Evolutionary conservation across 2,888 invertebrate genomes (phyloP).

Genomic region (Muschampia plurimacula): DNA sequence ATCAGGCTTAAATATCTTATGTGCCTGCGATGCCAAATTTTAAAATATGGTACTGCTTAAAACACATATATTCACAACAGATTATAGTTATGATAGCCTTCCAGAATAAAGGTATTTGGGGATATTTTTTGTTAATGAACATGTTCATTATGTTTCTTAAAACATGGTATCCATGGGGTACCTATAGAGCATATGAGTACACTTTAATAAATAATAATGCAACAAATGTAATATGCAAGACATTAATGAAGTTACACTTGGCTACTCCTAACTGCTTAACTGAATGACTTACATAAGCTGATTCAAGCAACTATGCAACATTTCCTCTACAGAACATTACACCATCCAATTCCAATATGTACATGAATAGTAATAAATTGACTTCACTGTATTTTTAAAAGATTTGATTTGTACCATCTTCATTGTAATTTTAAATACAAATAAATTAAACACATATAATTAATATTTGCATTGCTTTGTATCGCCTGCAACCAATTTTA

Average conservation of each 20-base stretch:
- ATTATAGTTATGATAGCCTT: no score
- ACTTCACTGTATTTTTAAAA: neutral
- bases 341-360: neutral
- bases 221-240: neutral
- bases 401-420: neutral
- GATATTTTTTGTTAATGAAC: no score
- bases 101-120: no score
- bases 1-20: no score
- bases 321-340: neutral
- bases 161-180: neutral
- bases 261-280: conserved; percentile 12
- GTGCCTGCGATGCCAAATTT: no score
- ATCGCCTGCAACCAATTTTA: no score
- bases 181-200: no score
- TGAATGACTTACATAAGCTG: conserved; percentile 27
- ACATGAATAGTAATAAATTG: neutral
- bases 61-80: no score
- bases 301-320: conserved; percentile 10
- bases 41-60: no score
- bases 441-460: no score
- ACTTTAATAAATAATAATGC: neutral
- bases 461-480: no score
- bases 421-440: no score
- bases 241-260: conserved; percentile 24
- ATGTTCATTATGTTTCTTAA: neutral